Percentiles rank a stretch among this genome's conserved stretches.
Evolutionary conservation across 2,113 vertebrate genomes (phyloP).

Genomic region (Anthoscopus minutus): DNA sequence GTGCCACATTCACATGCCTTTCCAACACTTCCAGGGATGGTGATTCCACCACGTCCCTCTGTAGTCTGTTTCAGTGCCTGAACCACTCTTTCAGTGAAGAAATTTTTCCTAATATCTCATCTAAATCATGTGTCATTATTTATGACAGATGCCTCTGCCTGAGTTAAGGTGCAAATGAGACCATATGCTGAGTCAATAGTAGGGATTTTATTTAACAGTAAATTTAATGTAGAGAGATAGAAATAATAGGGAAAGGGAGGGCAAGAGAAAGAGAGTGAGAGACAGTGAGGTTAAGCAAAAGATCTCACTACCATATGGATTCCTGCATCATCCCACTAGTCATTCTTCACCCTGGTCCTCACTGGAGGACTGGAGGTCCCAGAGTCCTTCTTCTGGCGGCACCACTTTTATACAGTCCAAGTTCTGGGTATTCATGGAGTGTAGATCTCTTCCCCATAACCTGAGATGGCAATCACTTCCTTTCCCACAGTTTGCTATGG

Average conservation of each 20-base stretch:
- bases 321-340: accelerated
- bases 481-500: neutral
- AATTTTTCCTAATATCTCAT: neutral
- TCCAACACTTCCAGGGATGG: neutral
- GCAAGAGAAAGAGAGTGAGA: neutral
- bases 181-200: neutral
- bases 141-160: neutral
- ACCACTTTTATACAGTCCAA: neutral
- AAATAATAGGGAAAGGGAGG: neutral
- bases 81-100: neutral
- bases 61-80: neutral
- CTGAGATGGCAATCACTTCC: neutral
- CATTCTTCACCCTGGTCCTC: neutral
- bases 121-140: neutral
- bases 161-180: neutral
- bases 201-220: neutral
- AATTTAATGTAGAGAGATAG: neutral
- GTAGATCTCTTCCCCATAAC: neutral
- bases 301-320: neutral
- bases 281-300: neutral
- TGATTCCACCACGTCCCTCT: neutral
- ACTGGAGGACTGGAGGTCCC: neutral
- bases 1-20: neutral
- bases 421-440: too few relatives aligned
- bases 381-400: neutral